Conservation (phyloP, 1,140 invertebrate genomes). For the Scaptomyza montana region DNA sequence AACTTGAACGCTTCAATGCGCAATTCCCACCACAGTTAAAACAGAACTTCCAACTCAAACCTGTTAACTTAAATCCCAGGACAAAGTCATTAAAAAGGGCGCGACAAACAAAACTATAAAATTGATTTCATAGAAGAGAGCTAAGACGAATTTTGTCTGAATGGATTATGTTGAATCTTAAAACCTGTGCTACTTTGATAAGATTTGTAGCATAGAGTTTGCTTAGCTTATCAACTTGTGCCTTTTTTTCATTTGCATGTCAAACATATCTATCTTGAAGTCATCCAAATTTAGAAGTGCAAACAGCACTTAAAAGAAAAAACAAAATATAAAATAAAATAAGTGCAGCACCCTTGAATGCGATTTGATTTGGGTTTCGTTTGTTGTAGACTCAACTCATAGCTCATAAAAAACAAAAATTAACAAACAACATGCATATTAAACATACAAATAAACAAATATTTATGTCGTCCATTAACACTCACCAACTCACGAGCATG, state of each 20-base stretch:
- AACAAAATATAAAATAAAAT: not conserved
- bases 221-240: slow-evolving; percentile 19
- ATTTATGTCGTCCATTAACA: slow-evolving; percentile 20
- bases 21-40: slow-evolving; percentile 37
- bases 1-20: slow-evolving; percentile 50
- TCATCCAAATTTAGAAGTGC: slow-evolving; percentile 1
- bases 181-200: slow-evolving; percentile 37
- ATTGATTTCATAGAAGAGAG: not conserved
- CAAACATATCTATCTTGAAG: slow-evolving; percentile 14
- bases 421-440: slow-evolving; percentile 17
- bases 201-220: not conserved
- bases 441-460: slow-evolving; percentile 10
- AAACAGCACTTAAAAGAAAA: not conserved
- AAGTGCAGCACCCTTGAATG: slow-evolving; percentile 9
- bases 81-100: slow-evolving; percentile 39
- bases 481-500: slow-evolving; percentile 13
- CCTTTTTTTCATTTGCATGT: slow-evolving; percentile 1
- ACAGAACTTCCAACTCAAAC: not conserved
- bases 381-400: not conserved
- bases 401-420: not conserved
- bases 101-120: not conserved
- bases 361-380: slow-evolving; percentile 20
- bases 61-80: slow-evolving; percentile 10
- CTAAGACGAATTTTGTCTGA: too few relatives aligned
- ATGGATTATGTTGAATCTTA: not conserved